Evolutionary conservation across 2,888 invertebrate genomes (phyloP).

Genomic region (Drosophila barbarae): DNA sequence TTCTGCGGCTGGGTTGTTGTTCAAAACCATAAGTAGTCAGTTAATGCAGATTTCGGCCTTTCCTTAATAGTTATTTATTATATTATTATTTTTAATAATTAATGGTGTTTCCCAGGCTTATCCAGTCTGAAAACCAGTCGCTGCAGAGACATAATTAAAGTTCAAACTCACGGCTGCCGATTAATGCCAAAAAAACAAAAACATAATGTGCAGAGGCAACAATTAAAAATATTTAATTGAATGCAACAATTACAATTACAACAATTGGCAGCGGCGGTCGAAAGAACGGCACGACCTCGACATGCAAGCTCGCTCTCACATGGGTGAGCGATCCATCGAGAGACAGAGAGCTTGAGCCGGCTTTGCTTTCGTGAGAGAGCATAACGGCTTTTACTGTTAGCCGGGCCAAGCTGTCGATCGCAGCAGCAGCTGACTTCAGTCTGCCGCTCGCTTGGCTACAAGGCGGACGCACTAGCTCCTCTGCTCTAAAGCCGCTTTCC

Average conservation of each 20-base stretch:
- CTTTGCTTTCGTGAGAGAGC: slow-evolving; percentile 17
- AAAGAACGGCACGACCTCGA: slow-evolving; percentile 70
- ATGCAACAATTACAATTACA: slow-evolving; percentile 52
- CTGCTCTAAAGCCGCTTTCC: slow-evolving; percentile 11
- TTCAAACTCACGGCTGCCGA: slow-evolving; percentile 64
- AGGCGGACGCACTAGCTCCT: slow-evolving; percentile 68
- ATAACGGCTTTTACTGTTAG: slow-evolving; percentile 73
- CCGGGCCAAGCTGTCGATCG: slow-evolving; percentile 42
- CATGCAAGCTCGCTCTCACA: slow-evolving; percentile 60
- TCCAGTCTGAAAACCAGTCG: slow-evolving; percentile 18
- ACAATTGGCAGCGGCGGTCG: slow-evolving; percentile 32
- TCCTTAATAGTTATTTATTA: neutral
- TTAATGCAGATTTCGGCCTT: neutral
- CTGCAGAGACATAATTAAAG: slow-evolving; percentile 51
- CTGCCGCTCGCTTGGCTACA: slow-evolving; percentile 75
- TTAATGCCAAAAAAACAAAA: slow-evolving; percentile 46
- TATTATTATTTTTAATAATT: neutral
- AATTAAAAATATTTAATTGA: slow-evolving; percentile 69
- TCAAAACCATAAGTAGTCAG: no score
- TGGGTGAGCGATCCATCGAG: slow-evolving; percentile 5
- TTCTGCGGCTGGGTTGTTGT: no score
- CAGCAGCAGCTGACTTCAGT: slow-evolving; percentile 72
- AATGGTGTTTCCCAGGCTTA: slow-evolving; percentile 4
- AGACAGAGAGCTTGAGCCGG: slow-evolving; percentile 9
- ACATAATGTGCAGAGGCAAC: slow-evolving; percentile 49